These are phyloP conservation scores for Lycopodina hypogea DNA, from an alignment of 37 sponge, comb jelly and placozoan genomes.

Conservation along the genomic window DNA sequence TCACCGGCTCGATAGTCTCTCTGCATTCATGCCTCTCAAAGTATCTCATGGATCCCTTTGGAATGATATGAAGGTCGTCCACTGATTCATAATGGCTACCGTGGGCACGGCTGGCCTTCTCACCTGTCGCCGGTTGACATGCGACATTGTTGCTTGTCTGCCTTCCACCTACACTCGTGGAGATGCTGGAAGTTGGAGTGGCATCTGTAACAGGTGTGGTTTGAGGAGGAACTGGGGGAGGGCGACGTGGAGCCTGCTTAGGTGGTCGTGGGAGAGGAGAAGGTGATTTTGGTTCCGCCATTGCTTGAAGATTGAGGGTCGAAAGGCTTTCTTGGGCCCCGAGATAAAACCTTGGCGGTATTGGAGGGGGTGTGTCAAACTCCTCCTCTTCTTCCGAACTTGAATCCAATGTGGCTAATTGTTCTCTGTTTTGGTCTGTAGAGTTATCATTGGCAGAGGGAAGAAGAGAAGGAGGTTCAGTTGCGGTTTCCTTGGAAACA, in stretches of 20 bases:
- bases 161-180: neutral
- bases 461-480: constrained; percentile 1
- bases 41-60: neutral
- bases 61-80: neutral
- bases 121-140: neutral
- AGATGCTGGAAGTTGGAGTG: neutral
- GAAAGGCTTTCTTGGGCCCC: too few species aligned
- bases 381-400: constrained; percentile 1
- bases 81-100: neutral
- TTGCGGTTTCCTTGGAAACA: neutral
- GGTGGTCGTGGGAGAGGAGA: neutral
- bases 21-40: neutral
- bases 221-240: constrained; percentile 6
- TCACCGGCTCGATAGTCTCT: neutral
- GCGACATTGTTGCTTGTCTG: neutral
- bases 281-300: too few species aligned
- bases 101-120: neutral
- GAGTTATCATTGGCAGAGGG: neutral
- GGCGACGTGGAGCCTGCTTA: constrained; percentile 1
- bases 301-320: too few species aligned
- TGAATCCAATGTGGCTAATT: neutral
- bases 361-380: neutral
- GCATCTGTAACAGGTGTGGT: neutral
- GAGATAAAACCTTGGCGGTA: too few species aligned
- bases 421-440: neutral